A percentile compares a stretch with the other conserved stretches of the same genome.
These are phyloP conservation scores for Lordiphosa mommai DNA, from an alignment of 1,140 invertebrate species.

Conservation along the genomic window DNA sequence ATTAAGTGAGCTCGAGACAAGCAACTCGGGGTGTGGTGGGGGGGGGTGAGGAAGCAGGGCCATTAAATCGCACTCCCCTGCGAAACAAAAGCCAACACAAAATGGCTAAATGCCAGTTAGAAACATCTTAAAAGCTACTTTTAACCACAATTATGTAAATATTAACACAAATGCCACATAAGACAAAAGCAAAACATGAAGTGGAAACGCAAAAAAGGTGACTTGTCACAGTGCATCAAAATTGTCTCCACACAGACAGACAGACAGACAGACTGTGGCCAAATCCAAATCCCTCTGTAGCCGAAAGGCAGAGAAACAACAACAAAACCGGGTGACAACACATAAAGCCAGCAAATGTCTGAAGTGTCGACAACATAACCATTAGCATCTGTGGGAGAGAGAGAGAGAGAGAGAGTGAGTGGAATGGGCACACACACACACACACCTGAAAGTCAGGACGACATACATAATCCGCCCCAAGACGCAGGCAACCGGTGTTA, in stretches of 20 bases:
- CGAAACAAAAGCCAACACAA: conserved; percentile 31
- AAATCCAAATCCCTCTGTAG: background rate
- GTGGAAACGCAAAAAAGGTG: too few relatives aligned
- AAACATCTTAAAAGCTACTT: conserved; percentile 77
- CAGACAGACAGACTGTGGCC: background rate
- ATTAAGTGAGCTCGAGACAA: conserved; percentile 31
- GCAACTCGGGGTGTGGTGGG: background rate
- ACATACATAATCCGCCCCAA: conserved; percentile 54
- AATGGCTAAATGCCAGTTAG: conserved; percentile 49
- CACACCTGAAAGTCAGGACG: conserved; percentile 2
- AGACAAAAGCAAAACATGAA: conserved; percentile 46
- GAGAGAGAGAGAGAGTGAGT: background rate
- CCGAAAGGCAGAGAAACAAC: conserved; percentile 8
- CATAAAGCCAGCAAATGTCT: conserved; percentile 48
- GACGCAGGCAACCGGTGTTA: conserved; percentile 43
- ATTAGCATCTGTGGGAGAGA: conserved; percentile 58
- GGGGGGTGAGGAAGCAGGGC: background rate
- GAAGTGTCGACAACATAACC: conserved; percentile 67
- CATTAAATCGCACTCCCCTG: conserved; percentile 4
- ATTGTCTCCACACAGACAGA: background rate
- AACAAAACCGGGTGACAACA: conserved; percentile 39
- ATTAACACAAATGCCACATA: conserved; percentile 56
- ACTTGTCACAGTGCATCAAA: background rate
- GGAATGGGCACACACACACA: background rate
- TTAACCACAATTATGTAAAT: conserved; percentile 76